Percentiles rank a stretch among this genome's conserved stretches.
Conservation (phyloP, 2,113 vertebrate genomes). For the Coturnix japonica region DNA sequence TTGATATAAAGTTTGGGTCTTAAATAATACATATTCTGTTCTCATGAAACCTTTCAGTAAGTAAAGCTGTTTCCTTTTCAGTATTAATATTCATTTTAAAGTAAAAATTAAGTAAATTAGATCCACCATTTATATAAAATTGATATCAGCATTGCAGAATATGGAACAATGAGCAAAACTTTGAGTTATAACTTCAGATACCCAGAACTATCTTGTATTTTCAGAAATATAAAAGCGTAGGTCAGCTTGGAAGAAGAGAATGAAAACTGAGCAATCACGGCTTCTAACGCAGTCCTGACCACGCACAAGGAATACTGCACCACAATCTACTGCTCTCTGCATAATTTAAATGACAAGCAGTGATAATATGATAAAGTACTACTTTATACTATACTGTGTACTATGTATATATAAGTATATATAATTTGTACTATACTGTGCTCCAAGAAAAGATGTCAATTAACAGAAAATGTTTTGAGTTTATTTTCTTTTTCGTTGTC, state of each 20-base stretch:
- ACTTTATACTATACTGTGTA: no score
- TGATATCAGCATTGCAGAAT: not conserved
- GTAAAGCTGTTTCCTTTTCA: not conserved
- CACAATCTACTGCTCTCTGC: not conserved
- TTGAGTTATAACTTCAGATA: not conserved
- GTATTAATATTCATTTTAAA: not conserved
- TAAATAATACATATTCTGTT: not conserved
- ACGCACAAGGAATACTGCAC: rapidly evolving
- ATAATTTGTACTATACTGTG: not conserved
- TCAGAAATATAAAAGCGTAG: not conserved
- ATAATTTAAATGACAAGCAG: not conserved
- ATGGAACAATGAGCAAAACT: not conserved
- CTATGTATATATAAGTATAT: no score
- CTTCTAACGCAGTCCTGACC: not conserved
- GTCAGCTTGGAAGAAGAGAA: not conserved
- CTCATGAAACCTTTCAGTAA: not conserved
- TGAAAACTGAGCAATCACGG: not conserved
- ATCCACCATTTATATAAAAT: not conserved
- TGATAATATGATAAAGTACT: not conserved
- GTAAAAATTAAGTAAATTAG: not conserved
- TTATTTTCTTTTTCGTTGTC: not conserved
- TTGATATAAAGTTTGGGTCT: not conserved
- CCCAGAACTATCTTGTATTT: not conserved
- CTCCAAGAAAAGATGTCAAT: not conserved
- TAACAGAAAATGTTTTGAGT: not conserved